Conservation (phyloP, 2,113 vertebrate species). For the Pseudois nayaur region DNA sequence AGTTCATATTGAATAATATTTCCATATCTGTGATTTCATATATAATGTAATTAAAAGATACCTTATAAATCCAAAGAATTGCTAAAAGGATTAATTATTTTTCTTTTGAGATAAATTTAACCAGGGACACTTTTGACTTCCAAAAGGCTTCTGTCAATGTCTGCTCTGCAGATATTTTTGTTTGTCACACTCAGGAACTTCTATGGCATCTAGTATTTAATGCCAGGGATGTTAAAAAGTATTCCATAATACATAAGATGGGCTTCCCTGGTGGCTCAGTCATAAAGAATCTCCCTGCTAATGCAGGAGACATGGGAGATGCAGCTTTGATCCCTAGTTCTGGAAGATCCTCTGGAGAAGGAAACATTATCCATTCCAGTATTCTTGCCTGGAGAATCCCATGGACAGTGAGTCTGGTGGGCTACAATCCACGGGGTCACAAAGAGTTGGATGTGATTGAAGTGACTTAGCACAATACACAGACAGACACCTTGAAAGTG, state of each 20-base stretch:
- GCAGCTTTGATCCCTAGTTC: background rate
- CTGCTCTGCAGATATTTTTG: background rate
- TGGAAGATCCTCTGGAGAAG: background rate
- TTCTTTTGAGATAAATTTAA: background rate
- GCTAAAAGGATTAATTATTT: background rate
- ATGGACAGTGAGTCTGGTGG: fast-evolving
- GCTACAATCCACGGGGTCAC: fast-evolving
- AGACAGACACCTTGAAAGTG: background rate
- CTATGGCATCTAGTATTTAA: background rate
- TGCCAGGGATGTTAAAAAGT: background rate
- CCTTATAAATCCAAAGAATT: background rate
- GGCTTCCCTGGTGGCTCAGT: background rate
- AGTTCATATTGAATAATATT: background rate
- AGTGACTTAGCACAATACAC: background rate
- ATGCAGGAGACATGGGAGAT: background rate
- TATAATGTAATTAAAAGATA: background rate
- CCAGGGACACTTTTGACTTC: background rate
- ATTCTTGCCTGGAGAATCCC: background rate
- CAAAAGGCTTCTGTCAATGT: background rate
- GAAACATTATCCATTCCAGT: background rate
- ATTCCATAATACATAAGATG: background rate
- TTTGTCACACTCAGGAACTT: background rate
- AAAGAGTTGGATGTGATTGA: background rate
- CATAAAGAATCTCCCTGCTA: background rate
- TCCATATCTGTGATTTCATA: background rate